Conservation (phyloP, 2,797 vertebrate genomes). For the Chanos chanos region DNA sequence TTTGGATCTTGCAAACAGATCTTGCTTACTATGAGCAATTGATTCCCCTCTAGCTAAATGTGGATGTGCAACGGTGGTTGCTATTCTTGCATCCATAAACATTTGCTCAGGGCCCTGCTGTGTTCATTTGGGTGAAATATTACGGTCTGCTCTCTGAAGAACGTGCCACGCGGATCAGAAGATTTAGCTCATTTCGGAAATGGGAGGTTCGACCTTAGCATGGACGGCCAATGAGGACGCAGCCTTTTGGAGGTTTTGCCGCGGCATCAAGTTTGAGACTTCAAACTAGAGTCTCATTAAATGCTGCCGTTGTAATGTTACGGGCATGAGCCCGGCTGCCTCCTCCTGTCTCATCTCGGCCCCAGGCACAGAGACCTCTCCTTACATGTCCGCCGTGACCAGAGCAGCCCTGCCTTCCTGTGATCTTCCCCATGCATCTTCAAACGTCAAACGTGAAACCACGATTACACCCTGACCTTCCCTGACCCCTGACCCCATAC, state of each 20-base stretch:
- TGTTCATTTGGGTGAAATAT: slow-evolving; percentile 31
- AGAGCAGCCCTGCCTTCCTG: background rate
- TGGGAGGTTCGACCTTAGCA: slow-evolving; percentile 2
- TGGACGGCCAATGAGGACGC: slow-evolving; percentile 19
- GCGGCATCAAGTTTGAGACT: no score
- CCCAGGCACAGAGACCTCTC: no score
- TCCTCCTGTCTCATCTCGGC: no score
- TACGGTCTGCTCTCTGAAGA: background rate
- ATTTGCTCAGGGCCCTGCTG: slow-evolving; percentile 37
- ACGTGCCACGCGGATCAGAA: slow-evolving; percentile 5
- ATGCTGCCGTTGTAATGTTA: no score
- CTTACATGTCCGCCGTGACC: no score
- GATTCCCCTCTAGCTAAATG: slow-evolving; percentile 37
- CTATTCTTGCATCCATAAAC: slow-evolving; percentile 53
- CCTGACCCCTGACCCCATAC: slow-evolving; percentile 14
- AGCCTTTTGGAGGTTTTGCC: no score
- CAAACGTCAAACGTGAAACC: slow-evolving; percentile 4
- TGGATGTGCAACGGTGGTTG: slow-evolving; percentile 40
- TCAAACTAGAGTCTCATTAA: no score
- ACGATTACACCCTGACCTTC: background rate
- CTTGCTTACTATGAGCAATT: slow-evolving; percentile 52
- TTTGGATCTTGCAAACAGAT: slow-evolving; percentile 27
- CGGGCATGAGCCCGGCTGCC: no score
- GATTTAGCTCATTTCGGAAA: no score
- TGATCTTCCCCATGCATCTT: background rate